Evolutionary conservation across 1,140 invertebrate genomes (phyloP).

Genomic region (Rhopalosiphum padi): DNA sequence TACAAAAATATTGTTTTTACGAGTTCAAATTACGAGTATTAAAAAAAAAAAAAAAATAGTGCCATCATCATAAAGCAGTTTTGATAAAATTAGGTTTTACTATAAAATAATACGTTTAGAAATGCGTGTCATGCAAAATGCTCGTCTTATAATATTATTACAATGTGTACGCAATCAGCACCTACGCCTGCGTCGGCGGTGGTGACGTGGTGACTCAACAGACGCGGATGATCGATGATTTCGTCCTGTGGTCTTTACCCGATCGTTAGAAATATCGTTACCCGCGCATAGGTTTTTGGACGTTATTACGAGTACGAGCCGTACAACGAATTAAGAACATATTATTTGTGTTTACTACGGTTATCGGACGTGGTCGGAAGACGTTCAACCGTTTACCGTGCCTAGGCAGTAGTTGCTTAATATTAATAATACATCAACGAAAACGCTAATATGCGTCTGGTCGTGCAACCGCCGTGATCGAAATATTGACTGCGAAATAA

Average conservation of each 20-base stretch:
- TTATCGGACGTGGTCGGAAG: neutral
- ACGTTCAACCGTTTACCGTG: neutral
- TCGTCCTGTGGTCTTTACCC: too few species aligned
- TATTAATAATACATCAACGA: neutral
- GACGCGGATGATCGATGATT: neutral
- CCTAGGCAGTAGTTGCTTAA: neutral
- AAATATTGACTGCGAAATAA: neutral
- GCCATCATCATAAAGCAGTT: neutral
- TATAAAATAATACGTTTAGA: too few species aligned
- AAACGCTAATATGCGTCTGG: neutral
- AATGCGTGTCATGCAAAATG: too few species aligned
- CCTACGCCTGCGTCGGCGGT: neutral
- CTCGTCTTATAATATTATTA: too few species aligned
- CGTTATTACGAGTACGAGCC: neutral
- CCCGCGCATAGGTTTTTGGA: neutral
- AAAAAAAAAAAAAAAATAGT: neutral
- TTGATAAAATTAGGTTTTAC: neutral
- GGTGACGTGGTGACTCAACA: neutral
- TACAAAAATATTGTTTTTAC: neutral
- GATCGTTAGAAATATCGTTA: neutral
- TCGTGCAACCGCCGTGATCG: neutral
- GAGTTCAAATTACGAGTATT: neutral
- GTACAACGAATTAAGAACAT: neutral
- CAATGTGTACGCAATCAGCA: neutral
- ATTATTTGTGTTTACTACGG: neutral